These are phyloP conservation scores for Elanus axillaris DNA, from an alignment of 2,113 vertebrate genomes.

Conservation along the genomic window DNA sequence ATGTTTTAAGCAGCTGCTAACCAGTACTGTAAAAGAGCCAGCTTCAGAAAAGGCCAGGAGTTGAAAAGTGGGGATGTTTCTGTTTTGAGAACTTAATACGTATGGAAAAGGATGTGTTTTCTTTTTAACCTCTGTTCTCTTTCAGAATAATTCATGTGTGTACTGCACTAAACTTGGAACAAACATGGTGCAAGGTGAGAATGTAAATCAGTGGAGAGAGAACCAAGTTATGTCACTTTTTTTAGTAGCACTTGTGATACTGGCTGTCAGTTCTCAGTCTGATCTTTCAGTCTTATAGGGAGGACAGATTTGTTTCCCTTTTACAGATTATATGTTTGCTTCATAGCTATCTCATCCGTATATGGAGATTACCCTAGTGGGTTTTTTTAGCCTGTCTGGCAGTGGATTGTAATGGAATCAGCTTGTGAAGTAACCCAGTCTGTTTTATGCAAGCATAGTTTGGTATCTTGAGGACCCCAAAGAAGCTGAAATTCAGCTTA, in stretches of 20 bases:
- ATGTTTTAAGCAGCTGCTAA: constrained; percentile 46
- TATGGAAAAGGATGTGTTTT: neutral
- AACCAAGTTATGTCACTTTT: neutral
- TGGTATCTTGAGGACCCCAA: neutral
- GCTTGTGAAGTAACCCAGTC: constrained; percentile 12
- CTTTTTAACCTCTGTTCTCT: constrained; percentile 25
- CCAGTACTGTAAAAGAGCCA: constrained; percentile 33
- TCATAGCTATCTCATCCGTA: neutral
- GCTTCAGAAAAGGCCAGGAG: neutral
- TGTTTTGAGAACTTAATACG: neutral
- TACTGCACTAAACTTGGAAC: constrained; percentile 19
- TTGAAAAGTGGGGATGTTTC: constrained; percentile 8
- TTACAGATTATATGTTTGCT: constrained; percentile 9
- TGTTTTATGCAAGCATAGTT: neutral
- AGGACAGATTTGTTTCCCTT: constrained; percentile 36
- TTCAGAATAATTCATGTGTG: constrained; percentile 11
- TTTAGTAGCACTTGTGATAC: neutral
- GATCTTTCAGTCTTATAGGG: constrained; percentile 2
- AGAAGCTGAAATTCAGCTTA: constrained; percentile 18
- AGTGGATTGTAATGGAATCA: constrained; percentile 19
- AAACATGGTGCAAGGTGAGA: constrained; percentile 26
- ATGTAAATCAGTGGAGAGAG: neutral
- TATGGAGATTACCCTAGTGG: neutral
- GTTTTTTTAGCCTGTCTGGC: constrained; percentile 26
- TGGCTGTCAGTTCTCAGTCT: neutral